Base-by-base conservation (phyloP, 2,888 invertebrate genomes). In the Micropterix aruncella region DNA sequence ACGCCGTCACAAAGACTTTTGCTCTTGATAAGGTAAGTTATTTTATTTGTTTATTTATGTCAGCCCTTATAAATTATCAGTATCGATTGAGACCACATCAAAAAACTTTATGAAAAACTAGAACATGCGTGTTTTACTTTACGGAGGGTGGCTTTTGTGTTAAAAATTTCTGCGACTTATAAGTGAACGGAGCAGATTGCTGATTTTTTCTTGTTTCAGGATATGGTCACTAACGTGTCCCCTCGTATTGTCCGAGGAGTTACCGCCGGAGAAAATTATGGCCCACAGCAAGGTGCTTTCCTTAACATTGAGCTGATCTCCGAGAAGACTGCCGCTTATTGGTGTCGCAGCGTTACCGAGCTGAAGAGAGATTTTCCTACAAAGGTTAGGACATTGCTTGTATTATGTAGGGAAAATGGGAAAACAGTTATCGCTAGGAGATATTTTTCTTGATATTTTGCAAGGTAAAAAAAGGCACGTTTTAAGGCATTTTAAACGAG, bases 281-380 rank as follows among this genome's bases (percentile, higher is more conserved):
- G 97, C 0, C 97, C 97, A 0, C 93, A 93, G n/a, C 95, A 95
- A 66, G 84, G 92, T 5, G 83, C 93, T 2, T 99, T 97, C 66
- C 73, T 99, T 16, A 99, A 99, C 62, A 97, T 99, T 52, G 99
- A 99, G 63, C 70, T 99, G 14, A 96, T 99, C 59, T 96, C 96
- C 0, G 99, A 99, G 67, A 99, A 99, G 64, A 83, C 86, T 16
- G 83, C 82, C 12, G 86, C 79, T 12, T 99, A 97, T 62, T 99
- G 99, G 99, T 82, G 89, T 52, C 72, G 75, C 50, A 88, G 90
- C 52, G 81, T 99, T 40, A 69, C 62, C 0, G 97, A 99, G 59
- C 65, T 99, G 19, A 96, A 95, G 60, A 67, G 62, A 38, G 97
- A 97, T 61, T 96, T 94, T 57, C 96, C 97, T 0, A 74, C 74